Percentiles rank a stretch among this genome's conserved stretches.
phyloP scores from a whole-genome alignment of 1,140 invertebrate genomes.

The Fragariocoptes setiger region DNA sequence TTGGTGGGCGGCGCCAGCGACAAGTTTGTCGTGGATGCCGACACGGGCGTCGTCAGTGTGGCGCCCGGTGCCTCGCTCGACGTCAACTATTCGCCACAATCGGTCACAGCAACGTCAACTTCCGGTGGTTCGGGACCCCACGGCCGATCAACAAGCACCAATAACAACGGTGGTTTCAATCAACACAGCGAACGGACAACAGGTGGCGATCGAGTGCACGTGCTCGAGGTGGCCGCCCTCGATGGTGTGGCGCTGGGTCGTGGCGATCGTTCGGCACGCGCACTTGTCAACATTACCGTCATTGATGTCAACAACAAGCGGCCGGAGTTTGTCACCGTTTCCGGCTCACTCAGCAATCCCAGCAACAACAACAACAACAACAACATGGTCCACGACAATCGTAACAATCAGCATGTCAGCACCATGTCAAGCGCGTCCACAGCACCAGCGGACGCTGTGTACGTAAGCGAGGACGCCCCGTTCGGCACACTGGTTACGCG shows the following conservation, averaged over 20 bases:
- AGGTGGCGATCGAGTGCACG: conserved; percentile 12
- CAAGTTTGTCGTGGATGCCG: conserved; percentile 60
- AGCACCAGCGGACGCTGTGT: too few species aligned
- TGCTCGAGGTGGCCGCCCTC: conserved; percentile 11
- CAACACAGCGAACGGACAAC: too few species aligned
- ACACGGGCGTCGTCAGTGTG: conserved; percentile 45
- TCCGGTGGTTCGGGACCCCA: too few species aligned
- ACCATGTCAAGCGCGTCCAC: too few species aligned
- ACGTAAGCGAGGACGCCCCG: conserved; percentile 38
- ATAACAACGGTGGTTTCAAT: too few species aligned
- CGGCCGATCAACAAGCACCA: too few species aligned
- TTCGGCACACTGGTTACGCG: conserved; percentile 20
- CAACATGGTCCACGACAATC: not conserved
- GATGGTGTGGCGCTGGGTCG: conserved; percentile 17
- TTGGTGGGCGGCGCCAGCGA: conserved; percentile 54
- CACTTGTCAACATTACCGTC: conserved; percentile 43
- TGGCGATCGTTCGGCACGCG: conserved; percentile 3
- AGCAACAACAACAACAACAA: not conserved
- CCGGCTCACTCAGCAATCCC: not conserved
- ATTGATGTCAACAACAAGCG: conserved; percentile 68
- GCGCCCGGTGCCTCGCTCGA: conserved; percentile 54
- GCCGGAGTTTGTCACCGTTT: conserved; percentile 25
- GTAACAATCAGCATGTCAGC: not conserved
- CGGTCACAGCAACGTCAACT: too few species aligned
- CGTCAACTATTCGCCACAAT: too few species aligned